These are phyloP conservation scores for Cynoglossus semilaevis DNA, from an alignment of 2,113 vertebrate genomes.

Conservation along the genomic window DNA sequence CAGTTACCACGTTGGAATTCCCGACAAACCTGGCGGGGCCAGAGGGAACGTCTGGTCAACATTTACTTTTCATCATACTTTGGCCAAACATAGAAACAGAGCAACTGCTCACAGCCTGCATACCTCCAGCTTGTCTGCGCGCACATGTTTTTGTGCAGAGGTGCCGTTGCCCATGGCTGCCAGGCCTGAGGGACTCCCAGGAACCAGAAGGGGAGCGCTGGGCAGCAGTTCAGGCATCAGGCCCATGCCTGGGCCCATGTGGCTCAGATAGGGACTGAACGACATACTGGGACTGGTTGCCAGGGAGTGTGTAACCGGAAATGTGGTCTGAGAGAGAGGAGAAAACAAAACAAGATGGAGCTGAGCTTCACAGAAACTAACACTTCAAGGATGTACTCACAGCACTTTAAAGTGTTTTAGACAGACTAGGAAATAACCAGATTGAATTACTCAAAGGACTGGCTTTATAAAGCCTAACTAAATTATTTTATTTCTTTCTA, in stretches of 20 bases:
- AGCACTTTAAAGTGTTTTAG: too few species aligned
- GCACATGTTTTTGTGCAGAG: constrained; percentile 85
- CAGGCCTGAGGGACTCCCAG: constrained; percentile 87
- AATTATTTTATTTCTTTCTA: too few species aligned
- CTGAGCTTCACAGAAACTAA: background rate
- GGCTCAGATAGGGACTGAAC: constrained; percentile 93
- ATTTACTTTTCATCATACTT: constrained; percentile 40
- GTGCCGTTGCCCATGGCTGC: constrained; percentile 82
- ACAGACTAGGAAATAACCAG: background rate
- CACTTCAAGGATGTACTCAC: too few species aligned
- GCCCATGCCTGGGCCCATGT: constrained; percentile 89
- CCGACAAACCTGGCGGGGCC: constrained; percentile 85
- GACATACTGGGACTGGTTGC: constrained; percentile 88
- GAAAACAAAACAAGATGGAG: constrained; percentile 22
- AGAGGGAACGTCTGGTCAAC: constrained; percentile 2
- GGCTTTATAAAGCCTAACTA: too few species aligned
- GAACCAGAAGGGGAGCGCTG: constrained; percentile 87
- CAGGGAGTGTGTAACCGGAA: constrained; percentile 87
- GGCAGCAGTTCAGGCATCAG: constrained; percentile 93
- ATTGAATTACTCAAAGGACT: background rate
- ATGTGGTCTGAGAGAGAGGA: constrained; percentile 78
- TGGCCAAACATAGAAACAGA: constrained; percentile 42
- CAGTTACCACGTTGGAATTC: constrained; percentile 98
- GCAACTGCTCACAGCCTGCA: constrained; percentile 26
- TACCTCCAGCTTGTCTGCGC: constrained; percentile 98